These are phyloP conservation scores for Perccottus glenii DNA, from an alignment of 2,113 vertebrate species.

Conservation along the genomic window DNA sequence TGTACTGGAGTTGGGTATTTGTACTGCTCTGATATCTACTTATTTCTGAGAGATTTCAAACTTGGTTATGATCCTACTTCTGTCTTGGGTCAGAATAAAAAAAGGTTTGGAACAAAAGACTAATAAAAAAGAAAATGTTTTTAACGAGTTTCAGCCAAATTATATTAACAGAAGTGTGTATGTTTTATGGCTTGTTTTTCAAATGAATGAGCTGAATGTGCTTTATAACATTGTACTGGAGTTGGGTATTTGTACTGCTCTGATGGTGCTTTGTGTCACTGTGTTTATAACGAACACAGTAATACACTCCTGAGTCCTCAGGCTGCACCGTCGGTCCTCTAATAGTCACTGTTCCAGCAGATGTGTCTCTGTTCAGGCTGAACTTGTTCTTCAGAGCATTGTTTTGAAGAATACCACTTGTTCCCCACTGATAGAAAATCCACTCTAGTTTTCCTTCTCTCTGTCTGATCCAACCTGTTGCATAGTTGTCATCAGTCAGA, in stretches of 20 bases:
- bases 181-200: too few relatives aligned
- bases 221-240: too few relatives aligned
- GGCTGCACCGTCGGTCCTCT: slow-evolving; percentile 36
- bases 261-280: not conserved
- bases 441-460: slow-evolving; percentile 30
- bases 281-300: slow-evolving; percentile 23
- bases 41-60: too few relatives aligned
- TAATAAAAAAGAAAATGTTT: too few relatives aligned
- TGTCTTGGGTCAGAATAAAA: too few relatives aligned
- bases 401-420: fast-evolving
- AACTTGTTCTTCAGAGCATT: slow-evolving; percentile 47
- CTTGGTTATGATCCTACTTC: too few relatives aligned
- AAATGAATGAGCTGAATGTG: too few relatives aligned
- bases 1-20: too few relatives aligned
- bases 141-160: too few relatives aligned
- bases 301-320: slow-evolving; percentile 43
- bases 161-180: too few relatives aligned
- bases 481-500: slow-evolving; percentile 15
- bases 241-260: slow-evolving; percentile 12
- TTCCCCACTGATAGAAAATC: not conserved
- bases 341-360: slow-evolving; percentile 35
- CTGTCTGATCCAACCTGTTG: slow-evolving; percentile 47
- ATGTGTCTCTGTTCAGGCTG: slow-evolving; percentile 36
- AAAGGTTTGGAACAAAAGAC: too few relatives aligned
- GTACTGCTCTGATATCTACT: too few relatives aligned